phyloP scores from a whole-genome alignment of 2,888 invertebrate species.

The Spialia ferax region DNA sequence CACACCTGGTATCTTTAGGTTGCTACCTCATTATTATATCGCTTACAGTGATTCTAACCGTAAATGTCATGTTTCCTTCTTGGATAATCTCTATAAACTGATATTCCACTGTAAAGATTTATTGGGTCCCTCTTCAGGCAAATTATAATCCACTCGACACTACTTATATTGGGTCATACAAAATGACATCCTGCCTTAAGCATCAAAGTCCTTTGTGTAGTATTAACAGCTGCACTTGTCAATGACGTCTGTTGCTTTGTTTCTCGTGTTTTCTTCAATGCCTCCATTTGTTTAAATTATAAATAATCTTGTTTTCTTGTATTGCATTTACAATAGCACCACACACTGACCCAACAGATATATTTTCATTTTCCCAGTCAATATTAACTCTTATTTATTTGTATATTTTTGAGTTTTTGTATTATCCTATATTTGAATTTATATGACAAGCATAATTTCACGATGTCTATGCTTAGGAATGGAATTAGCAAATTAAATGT shows the following conservation, averaged over 20 bases:
- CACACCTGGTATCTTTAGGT: neutral
- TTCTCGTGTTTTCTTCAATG: neutral
- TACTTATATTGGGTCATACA: slow-evolving; percentile 16
- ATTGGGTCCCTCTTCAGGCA: slow-evolving; percentile 3
- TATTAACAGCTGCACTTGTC: slow-evolving; percentile 20
- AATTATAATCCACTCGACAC: slow-evolving; percentile 27
- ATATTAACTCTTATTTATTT: neutral
- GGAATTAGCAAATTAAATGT: too few relatives aligned
- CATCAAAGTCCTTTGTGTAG: slow-evolving; percentile 7
- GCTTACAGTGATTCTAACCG: neutral
- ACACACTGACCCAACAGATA: neutral
- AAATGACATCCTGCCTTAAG: slow-evolving; percentile 23
- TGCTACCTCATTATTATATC: neutral
- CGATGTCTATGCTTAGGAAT: too few relatives aligned
- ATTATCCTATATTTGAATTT: neutral
- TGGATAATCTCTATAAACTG: neutral
- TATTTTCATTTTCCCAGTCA: too few relatives aligned
- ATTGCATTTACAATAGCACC: too few relatives aligned
- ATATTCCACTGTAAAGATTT: neutral
- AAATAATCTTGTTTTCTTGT: neutral
- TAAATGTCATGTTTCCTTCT: neutral
- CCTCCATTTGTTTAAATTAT: neutral
- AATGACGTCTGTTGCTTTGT: slow-evolving; percentile 13
- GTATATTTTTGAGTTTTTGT: neutral
- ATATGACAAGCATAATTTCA: too few relatives aligned